Evolutionary conservation across 2,888 invertebrate species (phyloP), one percentile per base, ranked within the genome.

Genomic region (Aphidoletes aphidimyza): DNA sequence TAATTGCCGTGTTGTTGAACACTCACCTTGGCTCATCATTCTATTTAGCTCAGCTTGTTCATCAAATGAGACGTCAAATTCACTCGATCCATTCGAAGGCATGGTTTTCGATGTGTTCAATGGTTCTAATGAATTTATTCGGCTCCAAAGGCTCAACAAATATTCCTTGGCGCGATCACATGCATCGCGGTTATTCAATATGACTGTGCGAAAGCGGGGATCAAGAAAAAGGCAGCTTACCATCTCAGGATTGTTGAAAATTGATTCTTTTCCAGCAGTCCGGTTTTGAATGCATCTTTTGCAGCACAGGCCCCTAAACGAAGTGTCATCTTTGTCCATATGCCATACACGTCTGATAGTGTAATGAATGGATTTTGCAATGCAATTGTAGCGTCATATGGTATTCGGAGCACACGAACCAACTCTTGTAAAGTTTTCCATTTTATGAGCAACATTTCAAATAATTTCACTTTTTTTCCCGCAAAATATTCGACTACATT

Each of bases 211-310:
- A 54, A 54, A 54, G 22, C 54, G 54, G 22, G 54, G 54, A 26
- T 54, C 54, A 54, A 54, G 54, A 26, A 54, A 54, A 54, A 54
- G 54, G 22, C 54, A 54, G 54, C 54, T 5, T 54, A 11, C 54
- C 54, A 54, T 54, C 22, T 54, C 54, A n/a, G 54, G 54, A 54
- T 22, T 54, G 54, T 54, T 54, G 54, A 54, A 54, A 54, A 54
- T 54, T n/a, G 26, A 54, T 54, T 54, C 26, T 22, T 54, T 54
- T 54, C 11, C 26, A 8, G 26, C 5, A 54, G 54, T 22, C 54
- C 54, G 14, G 54, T 54, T 54, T 54, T 22, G 26, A 22, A 22
- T 54, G 54, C 54, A 22, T 54, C 54, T 8, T n/a, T 54, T 54
- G 9, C 22, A 22, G n/a, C 54, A 54, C 3, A 54, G 3, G 11